A percentile compares a stretch with the other conserved stretches of the same genome.
Conservation (phyloP, 2,888 invertebrate genomes). For the Hemistola chrysoprasaria region DNA sequence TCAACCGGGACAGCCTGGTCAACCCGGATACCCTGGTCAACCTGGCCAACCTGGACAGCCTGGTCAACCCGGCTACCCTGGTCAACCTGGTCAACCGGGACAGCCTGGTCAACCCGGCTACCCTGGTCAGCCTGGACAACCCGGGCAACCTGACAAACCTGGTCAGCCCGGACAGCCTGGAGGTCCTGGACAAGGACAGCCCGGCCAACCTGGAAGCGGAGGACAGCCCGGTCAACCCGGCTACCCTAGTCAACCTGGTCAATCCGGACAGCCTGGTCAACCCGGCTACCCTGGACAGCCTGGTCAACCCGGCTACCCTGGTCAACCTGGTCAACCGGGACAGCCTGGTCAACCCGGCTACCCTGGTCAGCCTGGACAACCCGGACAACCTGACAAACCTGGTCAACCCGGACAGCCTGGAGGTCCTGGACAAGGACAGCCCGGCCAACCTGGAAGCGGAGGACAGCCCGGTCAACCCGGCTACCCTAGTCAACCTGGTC, state of each 20-base stretch:
- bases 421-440: too few relatives aligned
- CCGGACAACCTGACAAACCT: conserved; percentile 24
- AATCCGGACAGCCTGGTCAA: conserved; percentile 36
- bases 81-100: conserved; percentile 42
- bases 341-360: conserved; percentile 19
- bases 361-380: conserved; percentile 33
- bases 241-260: too few relatives aligned
- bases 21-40: conserved; percentile 24
- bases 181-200: conserved; percentile 22
- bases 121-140: conserved; percentile 19
- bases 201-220: conserved; percentile 22
- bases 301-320: conserved; percentile 17
- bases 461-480: conserved; percentile 21
- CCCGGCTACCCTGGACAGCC: conserved; percentile 35
- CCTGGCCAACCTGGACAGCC: conserved; percentile 28
- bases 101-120: conserved; percentile 30
- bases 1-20: conserved; percentile 31
- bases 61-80: conserved; percentile 17
- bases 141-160: conserved; percentile 29
- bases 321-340: conserved; percentile 30
- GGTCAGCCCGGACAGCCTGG: conserved; percentile 29
- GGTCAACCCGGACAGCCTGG: conserved; percentile 29
- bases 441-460: too few relatives aligned
- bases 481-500: conserved; percentile 24
- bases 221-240: too few relatives aligned